phyloP scores from a whole-genome alignment of 2,113 vertebrate genomes.

The Sardina pilchardus region DNA sequence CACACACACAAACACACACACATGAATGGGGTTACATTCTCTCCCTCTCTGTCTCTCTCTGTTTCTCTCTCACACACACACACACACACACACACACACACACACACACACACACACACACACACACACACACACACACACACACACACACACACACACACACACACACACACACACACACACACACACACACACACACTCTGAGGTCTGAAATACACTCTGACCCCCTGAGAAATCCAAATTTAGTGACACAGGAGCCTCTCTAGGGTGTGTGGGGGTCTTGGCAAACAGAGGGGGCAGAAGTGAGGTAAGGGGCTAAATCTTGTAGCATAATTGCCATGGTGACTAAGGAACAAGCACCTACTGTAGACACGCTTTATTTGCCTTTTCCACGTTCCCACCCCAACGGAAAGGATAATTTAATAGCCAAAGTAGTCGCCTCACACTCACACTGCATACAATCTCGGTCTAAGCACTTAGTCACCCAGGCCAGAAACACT shows the following conservation, averaged over 20 bases:
- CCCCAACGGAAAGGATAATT: not conserved
- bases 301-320: not conserved
- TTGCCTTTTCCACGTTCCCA: not conserved
- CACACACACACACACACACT: not conserved
- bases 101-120: no score
- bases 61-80: no score
- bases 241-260: not conserved
- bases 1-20: not conserved
- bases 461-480: not conserved
- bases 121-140: no score
- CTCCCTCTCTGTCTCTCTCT: no score
- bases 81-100: not conserved
- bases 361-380: not conserved
- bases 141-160: not conserved
- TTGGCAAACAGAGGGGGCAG: not conserved
- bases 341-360: not conserved
- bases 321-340: not conserved
- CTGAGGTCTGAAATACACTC: not conserved
- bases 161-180: not conserved
- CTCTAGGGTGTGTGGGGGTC: not conserved
- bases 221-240: not conserved
- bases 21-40: not conserved
- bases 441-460: not conserved
- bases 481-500: not conserved
- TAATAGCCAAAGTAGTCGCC: not conserved